Evolutionary conservation across 2,113 vertebrate genomes (phyloP), one percentile per base, ranked within the genome.

Genomic region (Greenwoodochromis staneri): DNA sequence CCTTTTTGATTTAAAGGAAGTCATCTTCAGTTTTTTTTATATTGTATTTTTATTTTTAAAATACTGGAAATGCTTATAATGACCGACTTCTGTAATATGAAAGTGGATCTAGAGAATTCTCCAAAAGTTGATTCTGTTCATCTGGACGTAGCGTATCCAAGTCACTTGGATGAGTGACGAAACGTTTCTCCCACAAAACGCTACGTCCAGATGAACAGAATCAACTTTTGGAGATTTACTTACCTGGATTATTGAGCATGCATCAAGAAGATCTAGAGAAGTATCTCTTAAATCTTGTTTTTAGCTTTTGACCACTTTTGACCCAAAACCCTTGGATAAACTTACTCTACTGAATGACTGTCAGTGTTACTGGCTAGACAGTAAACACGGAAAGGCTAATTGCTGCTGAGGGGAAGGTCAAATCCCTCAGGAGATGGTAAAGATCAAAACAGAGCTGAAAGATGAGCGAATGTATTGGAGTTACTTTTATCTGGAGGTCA

Each of bases 81-180:
- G 2, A 38, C 10, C 6, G 4, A 76, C 24, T 76, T 47, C 16
- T 19, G 3, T 12, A 45, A 47, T 19, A 31, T 76, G 71, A 76
- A 19, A 45, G 40, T 3, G 21, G 8, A 29, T 76, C 40, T 47
- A 12, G 71, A 76, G 24, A 76, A 45, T 61, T 61, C 14, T 31
- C 8, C 57, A 31, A 31, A 61, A 61, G 57, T 31, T 6, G 27
- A 59, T 59, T 31, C 57, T 17, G 57, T 59, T 59, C 57, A 31
- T 17, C 27, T 59, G 57, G 14, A 17, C 8, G 5, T 61, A 61
- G 57, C 5, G 2, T 29, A 29, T 57, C 7, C 24, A 8, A 59
- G 27, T 61, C 0, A 61, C 57, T 0, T 61, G 57, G 57, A 61
- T 31, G 13, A 29, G 27, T 59, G 55, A 59, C 5, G 0, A 59